Evolutionary conservation across 2,797 vertebrate species (phyloP).

Genomic region (Falco berigora): DNA sequence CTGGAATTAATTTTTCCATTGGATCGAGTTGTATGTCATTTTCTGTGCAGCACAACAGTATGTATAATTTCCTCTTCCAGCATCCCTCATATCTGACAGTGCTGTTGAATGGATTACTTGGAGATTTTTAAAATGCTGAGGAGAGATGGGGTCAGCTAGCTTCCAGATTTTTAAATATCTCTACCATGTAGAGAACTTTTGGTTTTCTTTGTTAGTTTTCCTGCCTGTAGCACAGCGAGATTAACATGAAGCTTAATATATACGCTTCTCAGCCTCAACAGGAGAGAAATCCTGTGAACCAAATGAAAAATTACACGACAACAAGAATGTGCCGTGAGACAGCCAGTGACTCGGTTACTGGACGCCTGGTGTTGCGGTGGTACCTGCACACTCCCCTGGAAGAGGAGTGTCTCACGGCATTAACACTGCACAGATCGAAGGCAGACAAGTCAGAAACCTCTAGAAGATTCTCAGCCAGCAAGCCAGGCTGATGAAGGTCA

Average conservation of each 20-base stretch:
- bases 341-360: not conserved
- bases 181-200: not conserved
- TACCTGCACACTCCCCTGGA: not conserved
- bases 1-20: constrained; percentile 25
- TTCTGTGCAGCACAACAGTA: not conserved
- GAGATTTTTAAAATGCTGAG: not conserved
- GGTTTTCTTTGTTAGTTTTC: not conserved
- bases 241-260: not conserved
- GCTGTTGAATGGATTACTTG: not conserved
- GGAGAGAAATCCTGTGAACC: not conserved
- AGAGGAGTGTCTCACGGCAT: not conserved
- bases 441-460: not conserved
- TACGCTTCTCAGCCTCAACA: not conserved
- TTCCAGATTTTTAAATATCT: not conserved
- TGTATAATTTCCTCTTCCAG: constrained; percentile 12
- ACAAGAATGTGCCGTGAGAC: not conserved
- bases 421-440: not conserved
- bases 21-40: not conserved
- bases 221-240: not conserved
- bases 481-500: not conserved
- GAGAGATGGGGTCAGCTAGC: not conserved
- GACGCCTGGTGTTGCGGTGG: not conserved
- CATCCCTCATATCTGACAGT: not conserved
- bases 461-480: not conserved
- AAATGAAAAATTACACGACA: not conserved